Evolutionary conservation across 2,888 invertebrate species (phyloP), one percentile per base, ranked within the genome.

Genomic region (Leptopilina drosophilae): DNA sequence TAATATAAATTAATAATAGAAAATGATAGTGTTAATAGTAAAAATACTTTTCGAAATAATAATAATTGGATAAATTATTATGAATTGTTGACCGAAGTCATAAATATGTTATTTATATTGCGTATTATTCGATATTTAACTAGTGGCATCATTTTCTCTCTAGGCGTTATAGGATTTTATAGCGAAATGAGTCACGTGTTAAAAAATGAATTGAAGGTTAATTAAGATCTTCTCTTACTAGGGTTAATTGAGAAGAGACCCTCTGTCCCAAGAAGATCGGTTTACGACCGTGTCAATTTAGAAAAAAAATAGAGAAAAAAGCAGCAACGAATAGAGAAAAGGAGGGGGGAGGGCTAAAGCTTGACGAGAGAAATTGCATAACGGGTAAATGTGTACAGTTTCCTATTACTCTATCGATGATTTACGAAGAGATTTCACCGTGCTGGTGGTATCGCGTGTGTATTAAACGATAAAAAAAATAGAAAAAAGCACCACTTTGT

Each of bases 401-500:
- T 73, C 56, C 73, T 73, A 64, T 62, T 76, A 46, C 76, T 62
- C 62, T 62, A 64, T 82, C 83, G 81, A 86, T 87, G 85, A 87
- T 87, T 87, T 86, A 87, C 86, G 85, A 81, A 84, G 83, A 81
- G 81, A 82, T 69, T 80, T 81, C 80, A 46, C 78, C 67, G 77
- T 79, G 80, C 78, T 80, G 82, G 80, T 86, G 84, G 86, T 84
- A 85, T 83, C 84, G 82, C 82, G 77, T 78, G 83, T 73, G 20
- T 67, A 46, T 6, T 8, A 73, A 56, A 7, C 9, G 9, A 11
- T 77, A 79, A 77, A 83, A 83, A 85, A 84, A 85, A 2, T 33
- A 33, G 33, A 84, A 83, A 84, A 85, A 84, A 40, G 15, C 26
- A 26, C 46, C 20, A 49, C 14, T 26, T 49, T 49, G 9, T 11